These are phyloP conservation scores for Lasioglossum oenotherae DNA, from an alignment of 2,888 invertebrate species.

Conservation along the genomic window DNA sequence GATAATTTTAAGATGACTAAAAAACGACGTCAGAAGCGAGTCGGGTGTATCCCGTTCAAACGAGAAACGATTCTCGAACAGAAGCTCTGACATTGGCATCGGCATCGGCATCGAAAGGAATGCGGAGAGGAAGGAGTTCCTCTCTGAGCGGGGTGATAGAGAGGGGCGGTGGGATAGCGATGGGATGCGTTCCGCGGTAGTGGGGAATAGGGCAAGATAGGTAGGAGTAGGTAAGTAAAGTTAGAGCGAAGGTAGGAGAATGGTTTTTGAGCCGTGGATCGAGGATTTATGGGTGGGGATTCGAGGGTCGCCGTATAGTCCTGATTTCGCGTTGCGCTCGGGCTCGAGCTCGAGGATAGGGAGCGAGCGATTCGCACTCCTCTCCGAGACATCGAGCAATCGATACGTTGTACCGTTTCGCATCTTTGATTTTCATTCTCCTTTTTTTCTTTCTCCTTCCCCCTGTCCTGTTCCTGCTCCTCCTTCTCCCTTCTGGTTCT, in stretches of 20 bases:
- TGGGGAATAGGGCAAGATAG: conserved; percentile 45
- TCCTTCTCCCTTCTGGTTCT: not conserved
- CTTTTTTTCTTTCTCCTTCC: conserved; percentile 5
- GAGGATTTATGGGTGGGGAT: conserved; percentile 25
- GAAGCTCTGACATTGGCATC: not conserved
- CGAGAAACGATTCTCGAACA: conserved; percentile 13
- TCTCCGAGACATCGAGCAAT: conserved; percentile 67
- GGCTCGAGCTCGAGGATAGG: conserved; percentile 37
- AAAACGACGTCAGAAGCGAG: not conserved
- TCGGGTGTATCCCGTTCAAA: not conserved
- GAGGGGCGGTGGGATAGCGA: conserved; percentile 38
- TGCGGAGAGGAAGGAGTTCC: conserved; percentile 38
- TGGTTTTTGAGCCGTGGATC: conserved; percentile 30
- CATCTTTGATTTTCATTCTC: conserved; percentile 21
- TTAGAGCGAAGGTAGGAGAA: conserved; percentile 48
- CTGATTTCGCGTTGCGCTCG: conserved; percentile 68
- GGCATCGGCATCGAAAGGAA: conserved; percentile 28
- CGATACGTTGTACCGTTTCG: conserved; percentile 23
- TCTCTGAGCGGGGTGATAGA: not conserved
- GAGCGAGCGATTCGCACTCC: conserved; percentile 71
- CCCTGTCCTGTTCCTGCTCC: not conserved
- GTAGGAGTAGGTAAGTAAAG: conserved; percentile 50
- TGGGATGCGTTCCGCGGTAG: conserved; percentile 32
- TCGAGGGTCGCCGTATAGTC: conserved; percentile 51
- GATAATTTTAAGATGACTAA: not conserved